These are phyloP conservation scores for Balaeniceps rex DNA, from an alignment of 2,113 vertebrate species.

Conservation along the genomic window DNA sequence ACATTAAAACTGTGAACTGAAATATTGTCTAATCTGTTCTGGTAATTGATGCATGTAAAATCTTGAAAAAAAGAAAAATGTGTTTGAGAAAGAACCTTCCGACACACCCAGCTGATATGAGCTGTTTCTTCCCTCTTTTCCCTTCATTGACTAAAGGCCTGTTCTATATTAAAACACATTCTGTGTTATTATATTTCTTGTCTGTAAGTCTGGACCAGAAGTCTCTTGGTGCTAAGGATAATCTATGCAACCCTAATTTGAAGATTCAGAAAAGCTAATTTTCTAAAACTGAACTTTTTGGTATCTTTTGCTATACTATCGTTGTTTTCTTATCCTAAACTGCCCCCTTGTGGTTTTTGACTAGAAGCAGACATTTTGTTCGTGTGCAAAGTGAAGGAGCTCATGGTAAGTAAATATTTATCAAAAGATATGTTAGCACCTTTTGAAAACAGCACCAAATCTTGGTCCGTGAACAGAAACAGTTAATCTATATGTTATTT, in stretches of 20 bases:
- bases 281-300: neutral
- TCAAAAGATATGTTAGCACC: neutral
- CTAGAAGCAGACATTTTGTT: neutral
- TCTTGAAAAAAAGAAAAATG: neutral
- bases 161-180: neutral
- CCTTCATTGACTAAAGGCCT: neutral
- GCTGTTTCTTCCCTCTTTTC: neutral
- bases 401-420: neutral
- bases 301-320: neutral
- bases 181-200: neutral
- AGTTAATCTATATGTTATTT: neutral
- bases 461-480: neutral
- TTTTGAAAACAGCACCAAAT: neutral
- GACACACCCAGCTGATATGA: neutral
- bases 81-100: neutral
- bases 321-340: conserved; percentile 39
- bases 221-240: neutral
- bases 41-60: neutral
- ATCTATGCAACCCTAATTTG: neutral
- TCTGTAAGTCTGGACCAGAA: neutral
- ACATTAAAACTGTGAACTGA: neutral
- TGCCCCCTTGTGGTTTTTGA: conserved; percentile 48
- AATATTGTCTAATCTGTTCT: neutral
- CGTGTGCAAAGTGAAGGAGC: neutral
- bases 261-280: neutral